Evolutionary conservation across 2,888 invertebrate species (phyloP).

Genomic region (Lepidochrysops patricia): DNA sequence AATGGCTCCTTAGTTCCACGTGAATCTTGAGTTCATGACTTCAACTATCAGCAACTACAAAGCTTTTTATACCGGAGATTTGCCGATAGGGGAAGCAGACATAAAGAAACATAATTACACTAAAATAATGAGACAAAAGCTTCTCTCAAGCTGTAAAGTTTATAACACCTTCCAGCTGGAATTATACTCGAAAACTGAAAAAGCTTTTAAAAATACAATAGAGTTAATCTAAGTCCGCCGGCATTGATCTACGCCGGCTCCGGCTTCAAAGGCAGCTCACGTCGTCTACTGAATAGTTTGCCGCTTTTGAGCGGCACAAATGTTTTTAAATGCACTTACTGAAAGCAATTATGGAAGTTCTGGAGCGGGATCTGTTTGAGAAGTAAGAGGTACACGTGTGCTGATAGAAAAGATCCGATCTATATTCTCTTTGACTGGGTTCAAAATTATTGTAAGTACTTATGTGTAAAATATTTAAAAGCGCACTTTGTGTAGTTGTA

Average conservation of each 20-base stretch:
- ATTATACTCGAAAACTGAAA: neutral
- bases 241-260: neutral
- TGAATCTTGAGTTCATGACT: no score
- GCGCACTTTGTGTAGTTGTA: no score
- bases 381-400: neutral
- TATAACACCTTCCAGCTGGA: neutral
- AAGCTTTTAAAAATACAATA: constrained; percentile 4
- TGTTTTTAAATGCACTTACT: constrained; percentile 19
- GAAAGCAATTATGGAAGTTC: constrained; percentile 21
- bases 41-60: no score
- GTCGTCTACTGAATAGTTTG: constrained; percentile 9
- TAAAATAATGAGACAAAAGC: neutral
- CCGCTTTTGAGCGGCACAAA: constrained; percentile 19
- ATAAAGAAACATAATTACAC: no score
- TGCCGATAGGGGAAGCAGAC: no score
- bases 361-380: constrained; percentile 8
- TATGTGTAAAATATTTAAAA: no score
- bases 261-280: constrained; percentile 6
- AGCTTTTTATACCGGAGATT: no score
- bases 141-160: neutral
- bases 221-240: constrained; percentile 6
- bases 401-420: neutral
- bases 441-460: neutral
- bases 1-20: no score
- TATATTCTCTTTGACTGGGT: neutral